Evolutionary conservation across 2,113 vertebrate genomes (phyloP).

Genomic region (Trichechus manatus): DNA sequence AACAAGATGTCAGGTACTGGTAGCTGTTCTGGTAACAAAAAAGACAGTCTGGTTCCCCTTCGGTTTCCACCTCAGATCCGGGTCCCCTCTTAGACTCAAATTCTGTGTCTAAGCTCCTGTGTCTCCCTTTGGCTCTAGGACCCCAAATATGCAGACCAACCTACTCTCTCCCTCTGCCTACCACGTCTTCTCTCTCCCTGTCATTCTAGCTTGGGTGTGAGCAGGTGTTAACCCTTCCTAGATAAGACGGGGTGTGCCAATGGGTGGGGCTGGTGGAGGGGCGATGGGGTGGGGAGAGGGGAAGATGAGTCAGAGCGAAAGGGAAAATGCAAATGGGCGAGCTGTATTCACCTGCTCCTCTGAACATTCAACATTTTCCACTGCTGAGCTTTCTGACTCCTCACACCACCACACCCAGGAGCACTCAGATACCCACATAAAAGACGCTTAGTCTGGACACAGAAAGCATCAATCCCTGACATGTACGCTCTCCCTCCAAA

Average conservation of each 20-base stretch:
- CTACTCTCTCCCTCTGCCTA: conserved; percentile 6
- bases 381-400: conserved; percentile 73
- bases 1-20: neutral
- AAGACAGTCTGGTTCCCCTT: neutral
- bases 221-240: conserved; percentile 51
- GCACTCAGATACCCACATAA: conserved; percentile 7
- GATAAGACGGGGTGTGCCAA: conserved; percentile 68
- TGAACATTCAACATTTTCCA: conserved; percentile 77
- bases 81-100: neutral
- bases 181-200: neutral
- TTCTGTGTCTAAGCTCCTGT: neutral
- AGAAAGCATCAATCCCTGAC: neutral
- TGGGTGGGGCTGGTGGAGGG: conserved; percentile 67
- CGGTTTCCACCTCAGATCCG: neutral
- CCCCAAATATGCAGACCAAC: neutral
- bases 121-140: conserved; percentile 21
- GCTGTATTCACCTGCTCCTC: conserved; percentile 54
- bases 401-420: conserved; percentile 64
- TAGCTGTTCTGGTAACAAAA: neutral
- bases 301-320: conserved; percentile 84
- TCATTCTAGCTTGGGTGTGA: conserved; percentile 21
- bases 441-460: conserved; percentile 2
- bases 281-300: conserved; percentile 68
- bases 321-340: conserved; percentile 82
- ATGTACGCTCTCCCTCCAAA: neutral